These are phyloP conservation scores for Luffia ferchaultella DNA, from an alignment of 2,888 invertebrate genomes.

Conservation along the genomic window DNA sequence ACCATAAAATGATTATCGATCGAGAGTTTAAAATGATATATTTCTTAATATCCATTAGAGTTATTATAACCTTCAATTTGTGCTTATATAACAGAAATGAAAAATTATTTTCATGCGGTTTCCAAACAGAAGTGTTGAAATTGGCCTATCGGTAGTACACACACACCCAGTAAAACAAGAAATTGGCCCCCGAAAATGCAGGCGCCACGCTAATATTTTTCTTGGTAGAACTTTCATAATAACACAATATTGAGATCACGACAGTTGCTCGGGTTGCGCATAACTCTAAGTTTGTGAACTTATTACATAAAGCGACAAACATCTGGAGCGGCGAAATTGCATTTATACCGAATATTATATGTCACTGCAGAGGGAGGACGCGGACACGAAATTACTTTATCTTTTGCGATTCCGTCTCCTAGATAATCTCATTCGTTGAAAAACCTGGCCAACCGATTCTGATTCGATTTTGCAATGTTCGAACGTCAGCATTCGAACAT, in stretches of 20 bases:
- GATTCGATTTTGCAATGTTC: neutral
- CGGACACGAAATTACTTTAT: neutral
- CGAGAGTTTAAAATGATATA: too few species aligned
- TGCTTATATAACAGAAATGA: too few species aligned
- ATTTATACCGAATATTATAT: too few species aligned
- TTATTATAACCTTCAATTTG: too few species aligned
- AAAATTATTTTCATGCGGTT: too few species aligned
- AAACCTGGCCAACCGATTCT: neutral
- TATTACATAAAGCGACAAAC: slow-evolving; percentile 27
- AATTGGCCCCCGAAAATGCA: neutral
- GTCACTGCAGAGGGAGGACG: slow-evolving; percentile 1
- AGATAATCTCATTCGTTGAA: neutral
- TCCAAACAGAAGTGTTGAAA: too few species aligned
- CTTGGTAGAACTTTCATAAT: neutral
- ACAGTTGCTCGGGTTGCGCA: neutral
- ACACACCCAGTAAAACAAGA: too few species aligned
- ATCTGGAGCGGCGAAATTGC: slow-evolving; percentile 21
- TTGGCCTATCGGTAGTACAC: too few species aligned
- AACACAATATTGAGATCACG: neutral
- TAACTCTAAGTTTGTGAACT: slow-evolving; percentile 16
- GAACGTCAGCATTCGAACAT: neutral
- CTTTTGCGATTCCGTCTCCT: neutral
- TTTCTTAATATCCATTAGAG: too few species aligned
- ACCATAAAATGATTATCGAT: too few species aligned
- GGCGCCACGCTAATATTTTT: neutral